Conservation (phyloP, 2,888 invertebrate species). For the Nemotelus nigrinus region DNA sequence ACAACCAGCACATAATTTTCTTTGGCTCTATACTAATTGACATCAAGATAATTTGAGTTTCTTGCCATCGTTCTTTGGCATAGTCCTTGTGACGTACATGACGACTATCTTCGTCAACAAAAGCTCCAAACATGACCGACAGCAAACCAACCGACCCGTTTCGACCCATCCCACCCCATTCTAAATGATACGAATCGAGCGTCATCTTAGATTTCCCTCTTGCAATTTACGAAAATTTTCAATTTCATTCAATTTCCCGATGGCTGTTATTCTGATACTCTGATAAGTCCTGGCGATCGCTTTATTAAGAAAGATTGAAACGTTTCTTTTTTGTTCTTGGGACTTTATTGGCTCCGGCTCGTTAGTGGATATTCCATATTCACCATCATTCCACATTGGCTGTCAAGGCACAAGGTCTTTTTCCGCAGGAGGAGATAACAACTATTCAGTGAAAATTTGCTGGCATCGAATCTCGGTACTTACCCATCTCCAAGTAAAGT, state of each 20-base stretch:
- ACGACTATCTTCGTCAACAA: not conserved
- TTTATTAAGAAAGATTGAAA: slow-evolving; percentile 24
- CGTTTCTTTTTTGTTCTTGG: not conserved
- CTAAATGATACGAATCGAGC: too few relatives aligned
- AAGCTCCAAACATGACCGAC: too few relatives aligned
- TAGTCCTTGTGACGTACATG: not conserved
- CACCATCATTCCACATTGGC: not conserved
- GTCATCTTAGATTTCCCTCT: not conserved
- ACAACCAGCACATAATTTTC: not conserved
- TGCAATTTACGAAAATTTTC: slow-evolving; percentile 15
- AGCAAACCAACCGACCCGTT: too few relatives aligned
- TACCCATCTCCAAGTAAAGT: slow-evolving; percentile 83
- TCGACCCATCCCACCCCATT: too few relatives aligned
- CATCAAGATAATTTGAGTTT: slow-evolving; percentile 5
- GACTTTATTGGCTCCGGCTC: not conserved
- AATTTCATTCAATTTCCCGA: slow-evolving; percentile 20
- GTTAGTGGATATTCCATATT: not conserved
- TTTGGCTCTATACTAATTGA: not conserved
- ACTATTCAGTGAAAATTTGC: not conserved
- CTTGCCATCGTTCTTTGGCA: not conserved
- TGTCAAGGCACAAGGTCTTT: not conserved
- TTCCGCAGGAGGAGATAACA: not conserved
- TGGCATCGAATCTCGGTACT: slow-evolving; percentile 55
- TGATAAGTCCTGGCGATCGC: not conserved
- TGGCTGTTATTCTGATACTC: not conserved